Conservation (phyloP, 2,797 vertebrate genomes). For the Danionella dracula region DNA sequence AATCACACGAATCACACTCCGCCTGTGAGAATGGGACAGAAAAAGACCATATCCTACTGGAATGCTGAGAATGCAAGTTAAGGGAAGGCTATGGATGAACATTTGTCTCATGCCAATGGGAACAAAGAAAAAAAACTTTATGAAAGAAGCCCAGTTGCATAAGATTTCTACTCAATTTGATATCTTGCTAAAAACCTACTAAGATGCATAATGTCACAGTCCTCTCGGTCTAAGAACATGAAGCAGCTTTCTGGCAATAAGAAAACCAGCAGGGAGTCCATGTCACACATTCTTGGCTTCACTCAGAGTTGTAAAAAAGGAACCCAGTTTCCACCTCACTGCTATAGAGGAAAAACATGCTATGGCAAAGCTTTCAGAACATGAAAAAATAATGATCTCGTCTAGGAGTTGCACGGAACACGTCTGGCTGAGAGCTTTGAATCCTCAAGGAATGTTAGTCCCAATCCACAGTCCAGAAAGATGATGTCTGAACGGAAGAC, state of each 20-base stretch:
- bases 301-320: slow-evolving; percentile 29
- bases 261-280: not conserved
- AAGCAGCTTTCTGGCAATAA: slow-evolving; percentile 17
- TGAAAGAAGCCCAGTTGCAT: no score
- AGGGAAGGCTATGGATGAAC: not conserved
- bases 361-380: slow-evolving; percentile 58
- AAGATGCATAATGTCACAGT: not conserved
- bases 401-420: slow-evolving; percentile 51
- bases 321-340: slow-evolving; percentile 36
- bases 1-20: slow-evolving; percentile 38
- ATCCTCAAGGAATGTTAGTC: slow-evolving; percentile 53
- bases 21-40: slow-evolving; percentile 15
- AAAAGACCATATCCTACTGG: slow-evolving; percentile 51
- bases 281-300: slow-evolving; percentile 9
- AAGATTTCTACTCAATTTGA: no score
- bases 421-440: slow-evolving; percentile 51
- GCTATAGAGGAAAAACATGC: slow-evolving; percentile 39
- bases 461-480: slow-evolving; percentile 47
- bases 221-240: not conserved
- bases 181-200: no score
- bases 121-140: slow-evolving; percentile 1
- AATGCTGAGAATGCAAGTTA: slow-evolving; percentile 58
- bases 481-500: slow-evolving; percentile 30
- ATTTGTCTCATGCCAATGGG: not conserved
- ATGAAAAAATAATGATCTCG: slow-evolving; percentile 62